Conservation (phyloP, 2,797 vertebrate species). For the Rallus crepitans region DNA sequence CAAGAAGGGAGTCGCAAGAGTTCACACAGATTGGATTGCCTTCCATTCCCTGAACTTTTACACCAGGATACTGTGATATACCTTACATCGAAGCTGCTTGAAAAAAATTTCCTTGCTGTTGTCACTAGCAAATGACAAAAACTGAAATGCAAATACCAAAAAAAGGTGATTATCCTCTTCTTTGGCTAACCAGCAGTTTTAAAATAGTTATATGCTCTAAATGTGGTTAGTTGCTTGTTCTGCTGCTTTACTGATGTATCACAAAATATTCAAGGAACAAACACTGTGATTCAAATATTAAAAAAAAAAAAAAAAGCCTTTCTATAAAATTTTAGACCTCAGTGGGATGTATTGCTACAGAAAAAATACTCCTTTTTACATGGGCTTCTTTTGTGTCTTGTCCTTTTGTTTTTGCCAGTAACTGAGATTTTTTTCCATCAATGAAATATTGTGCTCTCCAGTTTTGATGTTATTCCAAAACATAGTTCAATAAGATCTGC, state of each 20-base stretch:
- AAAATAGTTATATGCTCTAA: not conserved
- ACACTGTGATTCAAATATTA: not conserved
- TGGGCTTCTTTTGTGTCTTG: not conserved
- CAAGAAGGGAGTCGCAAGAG: not conserved
- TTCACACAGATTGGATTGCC: not conserved
- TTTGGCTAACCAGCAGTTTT: not conserved
- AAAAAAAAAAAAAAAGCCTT: not conserved
- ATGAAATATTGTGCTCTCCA: constrained; percentile 3
- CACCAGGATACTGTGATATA: not conserved
- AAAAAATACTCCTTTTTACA: not conserved
- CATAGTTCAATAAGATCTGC: constrained; percentile 37
- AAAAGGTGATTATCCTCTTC: not conserved
- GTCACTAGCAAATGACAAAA: not conserved
- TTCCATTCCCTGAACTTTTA: not conserved
- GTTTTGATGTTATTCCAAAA: constrained; percentile 59
- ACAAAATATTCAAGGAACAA: not conserved
- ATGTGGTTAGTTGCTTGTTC: not conserved
- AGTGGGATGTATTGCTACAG: not conserved
- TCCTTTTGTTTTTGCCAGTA: not conserved
- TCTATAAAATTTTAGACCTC: not conserved
- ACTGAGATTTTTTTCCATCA: not conserved
- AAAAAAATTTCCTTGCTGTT: not conserved
- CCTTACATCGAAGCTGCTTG: not conserved
- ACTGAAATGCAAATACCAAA: not conserved
- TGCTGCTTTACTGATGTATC: not conserved